phyloP scores from a whole-genome alignment of 2,888 invertebrate species.

The Sinohyriopsis cumingii region DNA sequence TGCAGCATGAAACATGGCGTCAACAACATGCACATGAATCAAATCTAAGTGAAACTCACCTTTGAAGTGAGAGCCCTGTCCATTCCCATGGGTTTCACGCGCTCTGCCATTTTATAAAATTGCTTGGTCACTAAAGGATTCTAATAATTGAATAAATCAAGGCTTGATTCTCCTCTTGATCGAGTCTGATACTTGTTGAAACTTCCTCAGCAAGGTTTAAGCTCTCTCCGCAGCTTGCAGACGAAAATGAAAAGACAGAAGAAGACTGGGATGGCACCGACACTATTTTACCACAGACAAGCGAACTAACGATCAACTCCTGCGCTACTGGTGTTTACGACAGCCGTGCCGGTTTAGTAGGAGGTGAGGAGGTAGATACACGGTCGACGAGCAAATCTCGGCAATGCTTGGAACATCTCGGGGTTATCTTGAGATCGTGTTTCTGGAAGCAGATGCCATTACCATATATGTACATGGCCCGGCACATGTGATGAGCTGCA shows the following conservation, averaged over 20 bases:
- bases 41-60: conserved; percentile 37
- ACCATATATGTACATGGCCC: conserved; percentile 52
- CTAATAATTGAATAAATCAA: too few relatives aligned
- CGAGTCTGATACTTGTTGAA: too few relatives aligned
- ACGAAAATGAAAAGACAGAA: background rate
- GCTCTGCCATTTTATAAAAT: conserved; percentile 36
- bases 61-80: conserved; percentile 48
- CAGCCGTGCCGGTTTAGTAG: background rate
- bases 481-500: conserved; percentile 21
- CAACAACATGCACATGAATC: background rate
- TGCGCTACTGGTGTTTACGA: background rate
- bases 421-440: conserved; percentile 22
- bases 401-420: background rate
- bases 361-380: background rate
- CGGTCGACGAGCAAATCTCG: background rate
- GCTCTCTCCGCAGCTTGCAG: background rate
- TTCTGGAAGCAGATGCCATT: conserved; percentile 47
- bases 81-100: conserved; percentile 51
- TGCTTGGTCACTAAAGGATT: too few relatives aligned
- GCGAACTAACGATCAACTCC: background rate
- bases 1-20: too few relatives aligned
- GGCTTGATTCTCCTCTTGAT: too few relatives aligned
- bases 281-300: background rate
- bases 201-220: background rate
- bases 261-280: background rate